Evolutionary conservation across 2,888 invertebrate genomes (phyloP).

Genomic region (Cactoblastis cactorum): DNA sequence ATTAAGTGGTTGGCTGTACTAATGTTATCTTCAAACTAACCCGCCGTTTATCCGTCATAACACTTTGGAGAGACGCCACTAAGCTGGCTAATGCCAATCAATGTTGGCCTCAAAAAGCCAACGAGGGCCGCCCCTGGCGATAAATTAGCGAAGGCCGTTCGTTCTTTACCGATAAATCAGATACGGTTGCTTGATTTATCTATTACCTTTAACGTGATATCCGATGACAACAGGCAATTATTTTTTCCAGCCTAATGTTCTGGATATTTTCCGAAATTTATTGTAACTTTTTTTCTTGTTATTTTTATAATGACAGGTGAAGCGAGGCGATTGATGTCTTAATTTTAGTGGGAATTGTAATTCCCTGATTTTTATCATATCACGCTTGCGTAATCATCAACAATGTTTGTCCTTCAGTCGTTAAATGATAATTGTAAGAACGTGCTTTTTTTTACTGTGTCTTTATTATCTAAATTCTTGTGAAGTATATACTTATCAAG

Average conservation of each 20-base stretch:
- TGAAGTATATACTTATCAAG: not conserved
- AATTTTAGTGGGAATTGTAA: not conserved
- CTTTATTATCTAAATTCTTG: not conserved
- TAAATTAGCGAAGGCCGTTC: slow-evolving; percentile 1
- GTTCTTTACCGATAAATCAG: slow-evolving; percentile 4
- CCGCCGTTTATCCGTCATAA: slow-evolving; percentile 5
- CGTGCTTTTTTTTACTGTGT: not conserved
- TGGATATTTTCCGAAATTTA: not conserved
- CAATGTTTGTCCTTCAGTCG: not conserved
- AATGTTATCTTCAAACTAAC: not conserved
- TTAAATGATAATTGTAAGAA: not conserved
- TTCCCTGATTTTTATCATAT: not conserved
- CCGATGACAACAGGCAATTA: not conserved
- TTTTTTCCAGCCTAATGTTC: not conserved
- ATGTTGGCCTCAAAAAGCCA: slow-evolving; percentile 11
- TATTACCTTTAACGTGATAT: not conserved
- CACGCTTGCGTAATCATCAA: not conserved
- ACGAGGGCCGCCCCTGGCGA: not conserved
- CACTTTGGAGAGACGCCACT: slow-evolving; percentile 3
- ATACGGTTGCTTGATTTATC: slow-evolving; percentile 6
- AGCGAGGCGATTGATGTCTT: not conserved
- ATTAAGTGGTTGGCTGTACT: too few species aligned
- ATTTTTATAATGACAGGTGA: not conserved
- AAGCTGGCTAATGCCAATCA: slow-evolving; percentile 12
- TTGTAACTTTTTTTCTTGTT: not conserved